A percentile compares a stretch with the other conserved stretches of the same genome.
phyloP scores from a whole-genome alignment of 2,113 vertebrate species.

The Scophthalmus maximus region DNA sequence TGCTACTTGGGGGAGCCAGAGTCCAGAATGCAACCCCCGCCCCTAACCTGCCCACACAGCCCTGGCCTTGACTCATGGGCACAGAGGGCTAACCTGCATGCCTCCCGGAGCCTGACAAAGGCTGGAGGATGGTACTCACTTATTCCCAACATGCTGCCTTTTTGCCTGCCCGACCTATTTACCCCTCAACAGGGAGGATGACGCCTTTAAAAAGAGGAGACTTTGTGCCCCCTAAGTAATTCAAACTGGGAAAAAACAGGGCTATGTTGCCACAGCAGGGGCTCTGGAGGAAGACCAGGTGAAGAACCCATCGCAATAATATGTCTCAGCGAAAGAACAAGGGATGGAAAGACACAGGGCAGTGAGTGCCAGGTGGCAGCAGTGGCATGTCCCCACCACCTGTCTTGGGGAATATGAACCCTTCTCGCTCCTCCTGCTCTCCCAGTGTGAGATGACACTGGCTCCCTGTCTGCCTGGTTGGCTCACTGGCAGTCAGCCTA shows the following conservation, averaged over 20 bases:
- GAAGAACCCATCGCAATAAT: constrained; percentile 73
- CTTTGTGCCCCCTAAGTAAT: constrained; percentile 38
- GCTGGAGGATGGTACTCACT: constrained; percentile 31
- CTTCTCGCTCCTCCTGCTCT: constrained; percentile 75
- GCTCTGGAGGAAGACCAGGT: constrained; percentile 61
- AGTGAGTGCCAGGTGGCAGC: constrained; percentile 76
- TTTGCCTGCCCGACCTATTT: constrained; percentile 31
- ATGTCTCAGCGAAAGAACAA: constrained; percentile 55
- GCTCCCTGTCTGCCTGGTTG: constrained; percentile 68
- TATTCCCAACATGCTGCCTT: constrained; percentile 48
- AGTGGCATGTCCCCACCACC: constrained; percentile 78
- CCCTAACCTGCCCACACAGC: constrained; percentile 38
- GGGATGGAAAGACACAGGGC: constrained; percentile 46
- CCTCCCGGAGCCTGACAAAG: constrained; percentile 26
- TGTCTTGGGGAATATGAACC: constrained; percentile 77
- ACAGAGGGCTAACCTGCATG: constrained; percentile 60
- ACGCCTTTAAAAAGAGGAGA: constrained; percentile 37
- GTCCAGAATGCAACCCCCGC: constrained; percentile 24
- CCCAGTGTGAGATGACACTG: constrained; percentile 76
- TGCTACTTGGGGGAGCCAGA: constrained; percentile 59
- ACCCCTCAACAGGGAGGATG: background rate
- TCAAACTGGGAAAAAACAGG: constrained; percentile 39
- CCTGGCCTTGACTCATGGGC: constrained; percentile 47
- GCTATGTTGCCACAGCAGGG: constrained; percentile 33
- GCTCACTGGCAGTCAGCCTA: constrained; percentile 66